Evolutionary conservation across 2,797 vertebrate genomes (phyloP), one percentile per base, ranked within the genome.

Genomic region (Gymnothorax reevesii): DNA sequence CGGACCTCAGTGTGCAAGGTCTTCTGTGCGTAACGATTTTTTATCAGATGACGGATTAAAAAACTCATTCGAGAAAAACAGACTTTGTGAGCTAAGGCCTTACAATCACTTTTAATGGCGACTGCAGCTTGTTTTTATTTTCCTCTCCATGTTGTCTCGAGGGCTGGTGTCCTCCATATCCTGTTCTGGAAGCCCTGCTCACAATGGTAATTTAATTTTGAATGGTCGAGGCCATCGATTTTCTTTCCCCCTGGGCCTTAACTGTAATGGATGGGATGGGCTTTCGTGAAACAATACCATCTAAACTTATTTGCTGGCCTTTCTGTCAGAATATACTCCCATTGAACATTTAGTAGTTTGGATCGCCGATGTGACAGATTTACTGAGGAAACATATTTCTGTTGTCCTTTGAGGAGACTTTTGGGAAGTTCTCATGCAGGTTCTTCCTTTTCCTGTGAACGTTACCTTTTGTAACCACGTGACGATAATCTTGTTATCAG

Each of bases 121-220:
- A 33, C 25, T 75, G 71, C 49, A 12, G 71, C 12, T 75, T 75
- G 71, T 7, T 73, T 33, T 10, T 10, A 6, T 5, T n/a, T n/a
- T n/a, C 20, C 22, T 9, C n/a, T 9, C 69, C 69, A 2, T 20
- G 7, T 27, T 49, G 71, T 73, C 42, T n/a, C 22, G 27, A 17
- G 49, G 75, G 42, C 33, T 87, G 69, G 33, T 57, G 82, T 84
- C n/a, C 69, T 69, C 52, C 27, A 3, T 82, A n/a, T 82, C 27
- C 69, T 33, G 84, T 75, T 73, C 54, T 33, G 25, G 8, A 66
- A 83, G 82, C 69, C 42, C 15, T 83, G 25, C 57, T 82, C 57
- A 54, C 69, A 87, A 87, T 87, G 69, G 77, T 77, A 84, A 84
- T 87, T 87, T 87, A 54, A 83, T 64, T 57, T 83, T 62, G 71